A percentile compares a stretch with the other conserved stretches of the same genome.
Evolutionary conservation across 2,113 vertebrate species (phyloP).

Genomic region (Hippocampus comes): DNA sequence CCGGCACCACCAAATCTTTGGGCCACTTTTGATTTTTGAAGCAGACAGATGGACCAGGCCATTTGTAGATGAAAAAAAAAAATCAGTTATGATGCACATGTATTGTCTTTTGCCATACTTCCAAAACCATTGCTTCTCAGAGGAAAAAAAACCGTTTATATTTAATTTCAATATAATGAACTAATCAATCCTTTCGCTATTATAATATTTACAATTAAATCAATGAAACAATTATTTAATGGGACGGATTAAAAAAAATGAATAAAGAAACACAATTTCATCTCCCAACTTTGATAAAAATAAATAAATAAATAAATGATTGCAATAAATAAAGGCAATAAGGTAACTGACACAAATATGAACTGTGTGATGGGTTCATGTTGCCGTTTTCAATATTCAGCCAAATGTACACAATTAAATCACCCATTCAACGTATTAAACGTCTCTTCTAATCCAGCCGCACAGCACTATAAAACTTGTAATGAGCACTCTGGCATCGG

Average conservation of each 20-base stretch:
- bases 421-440: background rate
- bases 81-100: background rate
- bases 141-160: too few species aligned
- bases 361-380: background rate
- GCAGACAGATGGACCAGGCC: background rate
- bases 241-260: background rate
- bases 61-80: background rate
- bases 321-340: background rate
- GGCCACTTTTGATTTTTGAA: background rate
- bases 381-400: too few species aligned
- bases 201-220: too few species aligned
- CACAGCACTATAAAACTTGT: conserved; percentile 1
- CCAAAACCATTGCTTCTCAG: too few species aligned
- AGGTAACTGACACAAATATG: background rate
- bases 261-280: background rate
- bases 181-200: background rate
- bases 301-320: background rate
- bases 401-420: background rate
- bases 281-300: background rate
- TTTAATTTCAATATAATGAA: background rate
- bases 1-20: background rate
- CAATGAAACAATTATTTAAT: background rate
- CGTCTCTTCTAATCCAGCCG: background rate
- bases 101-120: too few species aligned
- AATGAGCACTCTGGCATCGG: conserved; percentile 26